Evolutionary conservation across 2,888 invertebrate genomes (phyloP), one percentile per base, ranked within the genome.

Genomic region (Blera fallax): DNA sequence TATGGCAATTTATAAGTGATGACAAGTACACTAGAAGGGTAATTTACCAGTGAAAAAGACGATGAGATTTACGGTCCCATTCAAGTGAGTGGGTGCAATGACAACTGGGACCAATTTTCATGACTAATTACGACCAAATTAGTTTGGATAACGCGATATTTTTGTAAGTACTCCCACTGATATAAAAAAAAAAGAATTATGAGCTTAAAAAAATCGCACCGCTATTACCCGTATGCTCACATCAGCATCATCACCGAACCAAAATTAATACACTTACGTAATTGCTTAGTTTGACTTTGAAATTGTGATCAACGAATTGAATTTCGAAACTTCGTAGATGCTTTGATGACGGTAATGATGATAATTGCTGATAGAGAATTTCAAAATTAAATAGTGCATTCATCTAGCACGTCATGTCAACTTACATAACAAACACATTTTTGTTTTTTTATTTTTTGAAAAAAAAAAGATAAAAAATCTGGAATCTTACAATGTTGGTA

Each of bases 91-190:
- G 7, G 24, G 32, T 27, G 7, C 8, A 34, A n/a, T 58, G 48
- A 58, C 58, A 65, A 24, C 3, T 54, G n/a, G 10, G 37, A 60
- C 5, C 4, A 43, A 54, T 21, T 27, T 21, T 37, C 34, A 50
- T 67, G 76, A 67, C 48, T 77, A 58, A 76, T 76, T 67, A 58
- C 29, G 40, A 14, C 27, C 40, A 58, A 58, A 48, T 58, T 67
- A 18, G 58, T 40, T n/a, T 11, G 27, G 7, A 50, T 8, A 18
- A 18, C 18, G 50, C 37, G 45, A 60, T 45, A 2, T 21, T 18
- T 32, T 50, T 37, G n/a, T 3, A 52, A 14, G 37, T 58, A 76
- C 65, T 45, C 76, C 76, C 58, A 76, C 76, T 24, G 54, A 64
- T 18, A 5, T 54, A 3, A 5, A 43, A 24, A 27, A 11, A 37